Conservation (phyloP, 2,888 invertebrate genomes). For the Noctua janthina region DNA sequence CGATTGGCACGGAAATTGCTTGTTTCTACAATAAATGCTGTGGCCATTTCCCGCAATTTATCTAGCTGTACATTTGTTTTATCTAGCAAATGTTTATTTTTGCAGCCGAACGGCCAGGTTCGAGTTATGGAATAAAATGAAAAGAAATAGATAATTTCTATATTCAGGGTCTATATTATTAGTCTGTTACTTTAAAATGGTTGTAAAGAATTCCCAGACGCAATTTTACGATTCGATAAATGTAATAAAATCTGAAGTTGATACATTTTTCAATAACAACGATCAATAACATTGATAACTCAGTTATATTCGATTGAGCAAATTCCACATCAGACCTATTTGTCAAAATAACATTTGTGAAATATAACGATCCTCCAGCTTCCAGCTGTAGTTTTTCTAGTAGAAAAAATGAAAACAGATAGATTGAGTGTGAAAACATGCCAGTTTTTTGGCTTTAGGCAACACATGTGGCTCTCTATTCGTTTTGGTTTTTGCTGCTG, state of each 20-base stretch:
- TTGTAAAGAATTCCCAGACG: slow-evolving; percentile 12
- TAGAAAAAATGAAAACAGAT: slow-evolving; percentile 45
- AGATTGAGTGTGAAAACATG: slow-evolving; percentile 54
- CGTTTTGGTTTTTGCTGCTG: slow-evolving; percentile 58
- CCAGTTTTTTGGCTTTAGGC: slow-evolving; percentile 51
- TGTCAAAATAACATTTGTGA: slow-evolving; percentile 47
- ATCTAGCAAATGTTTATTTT: slow-evolving; percentile 51
- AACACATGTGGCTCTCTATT: slow-evolving; percentile 56
- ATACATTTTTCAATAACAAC: slow-evolving; percentile 10
- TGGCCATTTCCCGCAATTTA: slow-evolving; percentile 45
- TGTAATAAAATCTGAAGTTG: slow-evolving; percentile 23
- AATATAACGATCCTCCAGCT: slow-evolving; percentile 11
- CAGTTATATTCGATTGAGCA: slow-evolving; percentile 20
- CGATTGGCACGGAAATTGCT: slow-evolving; percentile 60
- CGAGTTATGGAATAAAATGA: slow-evolving; percentile 29
- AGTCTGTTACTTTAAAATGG: slow-evolving; percentile 8
- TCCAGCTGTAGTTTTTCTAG: slow-evolving; percentile 45
- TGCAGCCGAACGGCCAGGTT: slow-evolving; percentile 19
- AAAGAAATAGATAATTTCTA: slow-evolving; percentile 19
- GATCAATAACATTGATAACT: slow-evolving; percentile 13
- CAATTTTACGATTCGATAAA: slow-evolving; percentile 12
- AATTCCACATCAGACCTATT: slow-evolving; percentile 32
- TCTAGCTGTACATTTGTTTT: slow-evolving; percentile 48
- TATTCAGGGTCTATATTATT: not conserved
- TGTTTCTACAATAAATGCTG: slow-evolving; percentile 51